Conservation (phyloP, 1,140 invertebrate genomes). For the Nebria ingens region DNA sequence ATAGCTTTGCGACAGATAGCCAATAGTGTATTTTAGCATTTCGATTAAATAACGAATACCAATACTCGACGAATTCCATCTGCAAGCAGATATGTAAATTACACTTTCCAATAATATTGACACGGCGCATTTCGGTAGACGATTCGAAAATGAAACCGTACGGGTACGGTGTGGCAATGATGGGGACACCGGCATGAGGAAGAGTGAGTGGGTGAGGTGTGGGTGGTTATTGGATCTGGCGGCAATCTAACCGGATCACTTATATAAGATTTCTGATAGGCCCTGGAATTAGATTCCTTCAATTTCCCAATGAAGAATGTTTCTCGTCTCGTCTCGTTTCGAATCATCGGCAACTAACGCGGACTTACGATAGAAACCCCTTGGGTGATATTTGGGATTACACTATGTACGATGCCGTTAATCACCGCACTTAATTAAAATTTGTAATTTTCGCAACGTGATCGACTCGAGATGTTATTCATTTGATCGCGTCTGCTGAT, state of each 20-base stretch:
- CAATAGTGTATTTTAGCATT: too few relatives aligned
- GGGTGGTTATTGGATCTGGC: slow-evolving; percentile 4
- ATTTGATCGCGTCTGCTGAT: too few relatives aligned
- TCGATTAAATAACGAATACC: too few relatives aligned
- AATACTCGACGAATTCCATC: too few relatives aligned
- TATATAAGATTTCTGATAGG: slow-evolving; percentile 2
- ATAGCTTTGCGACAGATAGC: too few relatives aligned
- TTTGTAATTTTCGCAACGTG: slow-evolving; percentile 1
- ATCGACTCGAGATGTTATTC: neutral
- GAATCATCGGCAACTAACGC: too few relatives aligned
- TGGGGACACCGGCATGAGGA: neutral
- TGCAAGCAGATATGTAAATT: neutral
- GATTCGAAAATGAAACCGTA: neutral
- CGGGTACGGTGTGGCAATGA: neutral
- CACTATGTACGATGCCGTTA: neutral
- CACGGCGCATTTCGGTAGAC: neutral
- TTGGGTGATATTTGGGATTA: neutral
- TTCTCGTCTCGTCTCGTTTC: neutral
- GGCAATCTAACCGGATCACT: slow-evolving; percentile 4
- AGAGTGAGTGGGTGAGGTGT: neutral
- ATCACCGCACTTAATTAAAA: slow-evolving; percentile 3
- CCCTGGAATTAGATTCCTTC: slow-evolving; percentile 3
- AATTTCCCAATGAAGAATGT: slow-evolving; percentile 5
- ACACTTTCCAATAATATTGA: neutral
- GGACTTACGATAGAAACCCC: neutral